Conservation (phyloP, 2,797 vertebrate species). For the Pachyuromys duprasi region DNA sequence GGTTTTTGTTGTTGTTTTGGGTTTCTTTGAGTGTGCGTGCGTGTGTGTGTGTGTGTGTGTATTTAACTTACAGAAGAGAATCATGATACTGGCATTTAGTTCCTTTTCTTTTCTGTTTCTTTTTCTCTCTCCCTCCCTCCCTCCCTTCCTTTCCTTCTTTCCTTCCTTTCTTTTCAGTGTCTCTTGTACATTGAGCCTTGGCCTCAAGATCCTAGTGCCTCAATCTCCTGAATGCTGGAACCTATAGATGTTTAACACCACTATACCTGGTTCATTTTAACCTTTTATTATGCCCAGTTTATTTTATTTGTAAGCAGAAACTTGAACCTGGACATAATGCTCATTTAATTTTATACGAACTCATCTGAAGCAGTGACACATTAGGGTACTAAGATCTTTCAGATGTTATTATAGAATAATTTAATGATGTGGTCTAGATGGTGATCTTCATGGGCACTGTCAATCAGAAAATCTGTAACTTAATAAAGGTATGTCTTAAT, state of each 20-base stretch:
- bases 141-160: too few relatives aligned
- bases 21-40: background rate
- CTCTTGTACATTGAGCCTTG: background rate
- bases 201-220: background rate
- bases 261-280: background rate
- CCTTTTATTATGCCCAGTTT: background rate
- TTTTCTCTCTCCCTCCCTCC: background rate
- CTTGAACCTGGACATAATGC: background rate
- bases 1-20: too few relatives aligned
- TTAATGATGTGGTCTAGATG: background rate
- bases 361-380: background rate
- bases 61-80: background rate
- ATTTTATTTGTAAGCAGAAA: constrained; percentile 26
- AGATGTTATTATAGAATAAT: background rate
- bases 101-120: background rate
- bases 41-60: background rate
- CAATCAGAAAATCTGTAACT: background rate
- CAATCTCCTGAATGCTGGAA: background rate
- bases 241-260: background rate
- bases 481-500: background rate
- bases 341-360: background rate
- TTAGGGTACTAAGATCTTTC: background rate
- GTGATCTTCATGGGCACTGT: background rate
- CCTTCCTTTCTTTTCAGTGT: background rate
- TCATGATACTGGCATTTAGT: background rate